phyloP scores from a whole-genome alignment of 2,113 vertebrate species.

The Numenius arquata region DNA sequence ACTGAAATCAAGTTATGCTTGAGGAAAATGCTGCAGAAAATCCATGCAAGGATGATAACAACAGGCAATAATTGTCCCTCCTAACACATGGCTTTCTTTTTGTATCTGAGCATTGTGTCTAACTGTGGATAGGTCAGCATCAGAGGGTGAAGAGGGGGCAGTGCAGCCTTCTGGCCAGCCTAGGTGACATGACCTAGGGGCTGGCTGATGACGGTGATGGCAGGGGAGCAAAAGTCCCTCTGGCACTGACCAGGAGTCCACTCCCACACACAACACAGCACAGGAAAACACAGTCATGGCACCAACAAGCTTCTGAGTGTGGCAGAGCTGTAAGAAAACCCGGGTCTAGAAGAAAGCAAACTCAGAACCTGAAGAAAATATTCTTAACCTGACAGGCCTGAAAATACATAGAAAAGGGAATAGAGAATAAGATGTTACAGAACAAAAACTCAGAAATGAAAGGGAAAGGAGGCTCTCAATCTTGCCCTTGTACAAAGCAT shows the following conservation, averaged over 20 bases:
- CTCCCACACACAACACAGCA: background rate
- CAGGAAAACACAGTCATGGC: background rate
- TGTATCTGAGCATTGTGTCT: rapidly evolving
- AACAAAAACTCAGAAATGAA: background rate
- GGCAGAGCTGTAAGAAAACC: background rate
- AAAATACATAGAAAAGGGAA: background rate
- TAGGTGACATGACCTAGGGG: background rate
- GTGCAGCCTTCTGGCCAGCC: background rate
- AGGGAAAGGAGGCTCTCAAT: background rate
- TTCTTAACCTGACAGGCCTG: background rate
- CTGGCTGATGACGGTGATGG: background rate
- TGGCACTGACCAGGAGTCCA: background rate
- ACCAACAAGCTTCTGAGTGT: background rate
- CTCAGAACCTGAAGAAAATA: background rate
- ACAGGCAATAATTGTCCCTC: background rate
- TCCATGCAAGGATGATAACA: background rate
- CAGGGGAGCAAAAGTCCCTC: background rate
- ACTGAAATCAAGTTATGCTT: background rate
- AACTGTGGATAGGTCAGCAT: background rate
- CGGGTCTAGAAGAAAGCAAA: background rate
- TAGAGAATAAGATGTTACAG: background rate
- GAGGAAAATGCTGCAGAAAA: background rate
- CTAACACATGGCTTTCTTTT: background rate
- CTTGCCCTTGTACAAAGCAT: background rate
- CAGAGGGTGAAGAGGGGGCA: background rate